A percentile compares a stretch with the other conserved stretches of the same genome.
Conservation (phyloP, 2,797 vertebrate genomes). For the Lindbergichthys nudifrons region DNA sequence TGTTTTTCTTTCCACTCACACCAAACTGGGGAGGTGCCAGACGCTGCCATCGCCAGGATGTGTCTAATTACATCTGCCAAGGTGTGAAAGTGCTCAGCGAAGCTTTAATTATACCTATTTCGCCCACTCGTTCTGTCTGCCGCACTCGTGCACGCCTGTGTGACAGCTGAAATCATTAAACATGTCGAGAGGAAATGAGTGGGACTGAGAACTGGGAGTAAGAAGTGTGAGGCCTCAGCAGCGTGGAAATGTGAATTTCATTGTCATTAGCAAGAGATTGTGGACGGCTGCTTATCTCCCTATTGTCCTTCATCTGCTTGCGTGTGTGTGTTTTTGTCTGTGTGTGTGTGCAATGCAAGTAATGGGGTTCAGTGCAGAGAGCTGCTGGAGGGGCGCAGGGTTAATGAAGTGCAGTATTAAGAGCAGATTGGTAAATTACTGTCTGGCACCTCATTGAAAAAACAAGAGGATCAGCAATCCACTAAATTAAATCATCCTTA, state of each 20-base stretch:
- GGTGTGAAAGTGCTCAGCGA: conserved; percentile 71
- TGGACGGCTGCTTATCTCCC: conserved; percentile 61
- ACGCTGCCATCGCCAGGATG: conserved; percentile 64
- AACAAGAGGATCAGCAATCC: conserved; percentile 36
- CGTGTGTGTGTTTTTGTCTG: conserved; percentile 1
- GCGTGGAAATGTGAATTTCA: conserved; percentile 54
- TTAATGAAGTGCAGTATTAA: conserved; percentile 66
- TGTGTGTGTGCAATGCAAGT: conserved; percentile 29
- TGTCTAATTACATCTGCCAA: conserved; percentile 81
- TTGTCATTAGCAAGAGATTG: conserved; percentile 62
- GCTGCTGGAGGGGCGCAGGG: conserved; percentile 43
- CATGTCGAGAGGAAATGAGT: conserved; percentile 16
- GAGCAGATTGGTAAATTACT: conserved; percentile 54
- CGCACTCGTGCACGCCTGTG: conserved; percentile 26
- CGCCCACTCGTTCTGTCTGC: conserved; percentile 65
- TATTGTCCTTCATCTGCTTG: not conserved
- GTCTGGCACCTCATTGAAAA: conserved; percentile 38
- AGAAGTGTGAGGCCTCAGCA: conserved; percentile 47
- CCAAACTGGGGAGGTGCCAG: conserved; percentile 62
- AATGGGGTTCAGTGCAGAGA: conserved; percentile 38
- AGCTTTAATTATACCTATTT: conserved; percentile 80
- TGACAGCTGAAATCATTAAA: conserved; percentile 71
- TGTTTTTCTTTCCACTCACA: conserved; percentile 6
- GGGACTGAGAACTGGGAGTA: conserved; percentile 38
- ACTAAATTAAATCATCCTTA: conserved; percentile 24